Conservation (phyloP, 2,888 invertebrate species). For the Cephus nigrinus region DNA sequence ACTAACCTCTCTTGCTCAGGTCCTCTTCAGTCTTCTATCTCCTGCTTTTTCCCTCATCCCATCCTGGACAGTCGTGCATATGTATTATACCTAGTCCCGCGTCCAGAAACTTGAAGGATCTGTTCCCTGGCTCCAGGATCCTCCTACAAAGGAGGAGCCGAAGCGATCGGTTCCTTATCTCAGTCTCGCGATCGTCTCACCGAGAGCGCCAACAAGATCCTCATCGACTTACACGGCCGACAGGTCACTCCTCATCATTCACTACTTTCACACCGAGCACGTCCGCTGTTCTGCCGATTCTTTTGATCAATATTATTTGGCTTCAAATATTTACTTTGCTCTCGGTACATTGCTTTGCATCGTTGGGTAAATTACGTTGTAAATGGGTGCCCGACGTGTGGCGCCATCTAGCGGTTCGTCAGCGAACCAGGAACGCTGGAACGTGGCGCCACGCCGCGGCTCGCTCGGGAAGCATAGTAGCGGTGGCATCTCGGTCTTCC, state of each 20-base stretch:
- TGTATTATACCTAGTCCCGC: not conserved
- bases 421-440: not conserved
- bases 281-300: not conserved
- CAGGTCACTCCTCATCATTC: constrained; percentile 33
- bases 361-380: too few relatives aligned
- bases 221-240: constrained; percentile 25
- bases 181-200: constrained; percentile 39
- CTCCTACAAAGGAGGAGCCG: not conserved
- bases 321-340: not conserved
- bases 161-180: constrained; percentile 34
- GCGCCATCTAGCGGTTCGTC: not conserved
- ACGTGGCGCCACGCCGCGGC: not conserved
- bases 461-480: not conserved
- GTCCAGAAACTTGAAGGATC: not conserved
- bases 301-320: not conserved
- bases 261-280: constrained; percentile 31
- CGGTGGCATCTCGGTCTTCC: not conserved
- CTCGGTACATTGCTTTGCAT: not conserved
- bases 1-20: not conserved
- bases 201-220: constrained; percentile 3
- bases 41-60: not conserved
- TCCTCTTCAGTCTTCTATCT: not conserved
- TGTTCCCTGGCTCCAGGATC: not conserved
- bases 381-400: not conserved
- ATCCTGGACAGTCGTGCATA: not conserved